A percentile compares a stretch with the other conserved stretches of the same genome.
phyloP scores from a whole-genome alignment of 2,888 invertebrate genomes.

The Stenchaetothrips biformis region DNA sequence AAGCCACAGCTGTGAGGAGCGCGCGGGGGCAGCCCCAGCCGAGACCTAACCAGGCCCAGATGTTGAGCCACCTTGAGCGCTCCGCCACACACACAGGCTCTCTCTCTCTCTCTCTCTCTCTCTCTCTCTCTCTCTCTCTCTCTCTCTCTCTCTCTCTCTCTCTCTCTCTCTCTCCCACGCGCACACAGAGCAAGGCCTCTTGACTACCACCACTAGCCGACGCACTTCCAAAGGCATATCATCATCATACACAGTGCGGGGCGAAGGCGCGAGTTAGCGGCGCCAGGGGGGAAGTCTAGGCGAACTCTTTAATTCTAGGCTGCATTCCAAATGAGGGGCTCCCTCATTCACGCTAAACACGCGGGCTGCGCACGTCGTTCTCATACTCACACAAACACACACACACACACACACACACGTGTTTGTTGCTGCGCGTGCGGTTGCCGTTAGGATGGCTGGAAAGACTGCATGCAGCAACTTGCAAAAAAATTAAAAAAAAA shows the following conservation, averaged over 20 bases:
- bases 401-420: too few species aligned
- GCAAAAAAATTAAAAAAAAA: not conserved
- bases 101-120: not conserved
- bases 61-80: slow-evolving; percentile 24
- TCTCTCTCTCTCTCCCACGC: not conserved
- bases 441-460: too few species aligned
- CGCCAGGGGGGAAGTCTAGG: slow-evolving; percentile 4
- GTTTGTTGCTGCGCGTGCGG: too few species aligned
- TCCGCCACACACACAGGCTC: not conserved
- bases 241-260: slow-evolving; percentile 12
- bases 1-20: slow-evolving; percentile 6
- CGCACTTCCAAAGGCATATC: slow-evolving; percentile 24
- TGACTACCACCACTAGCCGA: not conserved
- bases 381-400: too few species aligned
- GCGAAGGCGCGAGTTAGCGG: not conserved
- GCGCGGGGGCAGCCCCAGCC: not conserved
- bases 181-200: not conserved
- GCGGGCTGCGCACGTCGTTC: too few species aligned
- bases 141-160: not conserved
- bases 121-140: not conserved
- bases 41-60: slow-evolving; percentile 17
- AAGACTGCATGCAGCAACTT: too few species aligned
- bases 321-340: slow-evolving; percentile 3
- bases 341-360: slow-evolving; percentile 3
- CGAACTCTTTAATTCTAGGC: slow-evolving; percentile 15